Evolutionary conservation across 2,888 invertebrate species (phyloP).

Genomic region (Rhyacophila evoluta): DNA sequence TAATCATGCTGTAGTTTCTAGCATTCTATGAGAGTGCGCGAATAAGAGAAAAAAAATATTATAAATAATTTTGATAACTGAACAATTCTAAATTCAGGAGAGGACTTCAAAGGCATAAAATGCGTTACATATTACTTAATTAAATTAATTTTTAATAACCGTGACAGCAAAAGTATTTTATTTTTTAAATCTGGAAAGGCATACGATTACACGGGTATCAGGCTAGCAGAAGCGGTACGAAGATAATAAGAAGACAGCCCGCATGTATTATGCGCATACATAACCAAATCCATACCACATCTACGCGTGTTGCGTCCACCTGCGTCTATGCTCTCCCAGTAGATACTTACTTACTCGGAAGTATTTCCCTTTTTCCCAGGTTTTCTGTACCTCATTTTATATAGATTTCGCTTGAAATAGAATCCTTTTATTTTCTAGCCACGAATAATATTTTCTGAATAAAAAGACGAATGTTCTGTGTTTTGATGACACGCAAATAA

Average conservation of each 20-base stretch:
- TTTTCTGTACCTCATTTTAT: neutral
- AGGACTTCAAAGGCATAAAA: no score
- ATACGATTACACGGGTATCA: slow-evolving; percentile 23
- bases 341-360: neutral
- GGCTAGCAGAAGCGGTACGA: slow-evolving; percentile 36
- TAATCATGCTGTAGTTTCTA: no score
- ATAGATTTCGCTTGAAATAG: neutral
- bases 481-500: no score
- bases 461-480: no score
- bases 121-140: no score
- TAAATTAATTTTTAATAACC: no score
- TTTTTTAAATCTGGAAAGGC: no score
- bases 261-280: slow-evolving; percentile 49
- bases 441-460: neutral
- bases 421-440: neutral
- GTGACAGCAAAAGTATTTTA: no score
- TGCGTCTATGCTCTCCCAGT: slow-evolving; percentile 35
- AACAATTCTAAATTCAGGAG: no score
- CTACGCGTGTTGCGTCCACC: slow-evolving; percentile 34
- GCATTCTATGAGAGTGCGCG: no score
- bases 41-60: no score
- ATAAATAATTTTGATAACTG: no score
- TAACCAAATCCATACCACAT: slow-evolving; percentile 26
- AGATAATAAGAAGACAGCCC: slow-evolving; percentile 47
- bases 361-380: neutral